phyloP scores from a whole-genome alignment of 2,888 invertebrate species.

The Ophion obscuratus region DNA sequence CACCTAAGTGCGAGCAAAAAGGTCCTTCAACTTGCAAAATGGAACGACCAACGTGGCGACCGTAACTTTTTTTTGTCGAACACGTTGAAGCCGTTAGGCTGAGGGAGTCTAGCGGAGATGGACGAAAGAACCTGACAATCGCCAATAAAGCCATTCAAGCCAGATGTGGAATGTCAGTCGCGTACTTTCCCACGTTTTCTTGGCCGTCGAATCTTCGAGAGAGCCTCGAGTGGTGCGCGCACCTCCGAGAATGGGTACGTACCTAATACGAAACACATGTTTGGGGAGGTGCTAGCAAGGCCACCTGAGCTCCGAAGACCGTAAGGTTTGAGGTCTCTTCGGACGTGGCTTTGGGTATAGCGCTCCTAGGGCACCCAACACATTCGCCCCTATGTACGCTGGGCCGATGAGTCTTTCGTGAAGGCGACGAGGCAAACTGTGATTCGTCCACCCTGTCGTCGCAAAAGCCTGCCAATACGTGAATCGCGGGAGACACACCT shows the following conservation, averaged over 20 bases:
- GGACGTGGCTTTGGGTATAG: conserved; percentile 26
- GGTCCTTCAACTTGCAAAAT: not conserved
- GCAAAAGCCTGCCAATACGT: conserved; percentile 9
- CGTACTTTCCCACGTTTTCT: conserved; percentile 75
- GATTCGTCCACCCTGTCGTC: conserved; percentile 48
- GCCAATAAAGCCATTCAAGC: conserved; percentile 78
- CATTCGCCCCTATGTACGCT: conserved; percentile 21
- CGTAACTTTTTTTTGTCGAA: not conserved
- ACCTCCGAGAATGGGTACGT: conserved; percentile 55
- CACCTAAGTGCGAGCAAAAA: no score
- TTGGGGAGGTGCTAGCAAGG: conserved; percentile 47
- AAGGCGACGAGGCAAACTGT: conserved; percentile 48
- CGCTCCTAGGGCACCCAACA: conserved; percentile 14
- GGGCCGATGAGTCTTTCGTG: conserved; percentile 41
- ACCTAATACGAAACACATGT: conserved; percentile 80
- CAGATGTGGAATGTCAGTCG: conserved; percentile 68
- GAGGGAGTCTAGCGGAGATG: conserved; percentile 2
- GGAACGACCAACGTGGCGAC: not conserved
- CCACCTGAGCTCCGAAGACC: conserved; percentile 65
- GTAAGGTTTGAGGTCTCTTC: conserved; percentile 55
- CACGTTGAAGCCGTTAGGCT: not conserved
- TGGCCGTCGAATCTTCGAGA: conserved; percentile 21
- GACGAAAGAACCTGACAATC: conserved; percentile 43
- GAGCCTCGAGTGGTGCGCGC: conserved; percentile 35
- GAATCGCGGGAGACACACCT: conserved; percentile 62